A percentile compares a stretch with the other conserved stretches of the same genome.
Conservation (phyloP, 2,888 invertebrate genomes). For the Prenolepis imparis region DNA sequence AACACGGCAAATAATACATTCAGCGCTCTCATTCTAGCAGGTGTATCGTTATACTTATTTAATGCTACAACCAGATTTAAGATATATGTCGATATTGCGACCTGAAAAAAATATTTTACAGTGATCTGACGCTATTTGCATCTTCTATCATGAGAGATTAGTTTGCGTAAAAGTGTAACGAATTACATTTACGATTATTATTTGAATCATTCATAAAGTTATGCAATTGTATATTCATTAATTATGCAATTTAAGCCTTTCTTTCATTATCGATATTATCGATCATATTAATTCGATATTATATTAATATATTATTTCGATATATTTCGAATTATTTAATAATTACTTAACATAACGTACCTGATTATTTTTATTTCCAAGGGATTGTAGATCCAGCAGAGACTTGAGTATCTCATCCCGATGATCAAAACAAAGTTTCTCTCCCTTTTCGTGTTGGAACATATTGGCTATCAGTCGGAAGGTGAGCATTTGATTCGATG, state of each 20-base stretch:
- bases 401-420: constrained; percentile 88
- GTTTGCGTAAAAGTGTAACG: not conserved
- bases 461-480: constrained; percentile 94
- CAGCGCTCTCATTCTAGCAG: constrained; percentile 86
- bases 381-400: constrained; percentile 87
- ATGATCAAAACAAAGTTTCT: constrained; percentile 88
- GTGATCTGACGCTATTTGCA: constrained; percentile 67
- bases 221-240: not conserved
- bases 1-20: constrained; percentile 88
- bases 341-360: constrained; percentile 82
- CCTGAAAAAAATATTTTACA: constrained; percentile 86
- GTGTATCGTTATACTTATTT: constrained; percentile 87
- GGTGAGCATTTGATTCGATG: constrained; percentile 92
- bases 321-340: constrained; percentile 41
- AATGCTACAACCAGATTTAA: constrained; percentile 91
- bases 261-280: not conserved
- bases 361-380: constrained; percentile 89
- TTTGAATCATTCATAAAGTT: constrained; percentile 8
- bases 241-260: not conserved
- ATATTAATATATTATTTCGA: too few relatives aligned
- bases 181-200: constrained; percentile 1
- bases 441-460: constrained; percentile 90
- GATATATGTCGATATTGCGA: constrained; percentile 91
- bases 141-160: constrained; percentile 30
- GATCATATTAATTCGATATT: too few relatives aligned